Evolutionary conservation across 1,140 invertebrate genomes (phyloP), one percentile per base, ranked within the genome.

Genomic region (Carcinoscorpius rotundicauda): DNA sequence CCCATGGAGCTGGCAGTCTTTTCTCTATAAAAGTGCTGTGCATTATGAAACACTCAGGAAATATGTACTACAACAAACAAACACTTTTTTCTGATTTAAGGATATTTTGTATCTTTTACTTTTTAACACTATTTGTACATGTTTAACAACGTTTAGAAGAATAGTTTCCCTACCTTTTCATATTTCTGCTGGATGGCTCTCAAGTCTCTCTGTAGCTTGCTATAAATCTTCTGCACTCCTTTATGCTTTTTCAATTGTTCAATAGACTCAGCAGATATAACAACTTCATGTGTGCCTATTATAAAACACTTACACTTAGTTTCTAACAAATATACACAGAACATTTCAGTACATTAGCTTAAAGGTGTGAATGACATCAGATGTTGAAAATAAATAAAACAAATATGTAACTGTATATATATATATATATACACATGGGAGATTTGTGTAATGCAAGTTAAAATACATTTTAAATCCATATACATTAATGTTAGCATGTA

Each of bases 121-220:
- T 29, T 29, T 29, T 29, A 29, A 1, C 29, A 29, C 29, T 29
- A 29, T 2, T 29, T 29, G 29, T 29, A 29, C 29, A 29, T 29
- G 29, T 29, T 29, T 29, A 29, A 29, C 29, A 29, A 29, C 29
- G 29, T 29, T 29, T 29, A 29, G 29, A 29, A 29, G 29, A 29
- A 29, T 29, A 29, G 29, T 29, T 29, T 29, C 29, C 29, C 29
- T 57, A 69, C 67, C 58, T 93, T 93, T 65, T 93, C 90, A 72
- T 90, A 85, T 72, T 94, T 95, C 73, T 91, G 89, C 58, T 84
- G 80, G 58, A 96, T 72, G 52, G 82, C 81, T 68, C 93, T 89
- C 58, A 97, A 75, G 74, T 95, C 94, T 73, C 93, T 91, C 57
- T 93, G 89, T 49, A 93, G 75, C 75, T 96, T 91, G 1, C 82